A percentile compares a stretch with the other conserved stretches of the same genome.
phyloP scores from a whole-genome alignment of 2,797 vertebrate genomes.

The Capromys pilorides region DNA sequence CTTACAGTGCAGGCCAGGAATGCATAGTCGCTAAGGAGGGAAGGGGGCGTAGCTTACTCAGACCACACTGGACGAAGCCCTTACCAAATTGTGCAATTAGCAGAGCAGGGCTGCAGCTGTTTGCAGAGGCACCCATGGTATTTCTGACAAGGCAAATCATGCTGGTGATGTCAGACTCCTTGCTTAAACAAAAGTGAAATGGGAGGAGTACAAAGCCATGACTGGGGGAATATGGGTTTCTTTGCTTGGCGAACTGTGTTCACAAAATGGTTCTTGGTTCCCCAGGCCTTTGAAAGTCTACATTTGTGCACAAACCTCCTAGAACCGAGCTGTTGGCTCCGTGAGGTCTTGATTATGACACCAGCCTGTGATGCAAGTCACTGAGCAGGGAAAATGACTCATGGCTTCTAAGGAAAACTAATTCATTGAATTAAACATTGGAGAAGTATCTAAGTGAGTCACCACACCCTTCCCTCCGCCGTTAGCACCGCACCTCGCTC shows the following conservation, averaged over 20 bases:
- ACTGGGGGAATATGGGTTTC: background rate
- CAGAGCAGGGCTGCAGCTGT: conserved; percentile 51
- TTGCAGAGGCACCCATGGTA: background rate
- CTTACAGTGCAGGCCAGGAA: background rate
- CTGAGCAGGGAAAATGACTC: conserved; percentile 72
- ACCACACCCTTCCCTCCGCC: background rate
- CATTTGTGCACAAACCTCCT: background rate
- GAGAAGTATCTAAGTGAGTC: conserved; percentile 69
- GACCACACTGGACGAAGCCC: background rate
- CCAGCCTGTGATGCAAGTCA: conserved; percentile 51
- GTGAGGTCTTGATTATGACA: conserved; percentile 50
- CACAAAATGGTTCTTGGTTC: background rate
- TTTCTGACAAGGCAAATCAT: conserved; percentile 29
- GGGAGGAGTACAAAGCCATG: conserved; percentile 52
- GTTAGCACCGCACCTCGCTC: conserved; percentile 44
- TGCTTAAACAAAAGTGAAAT: conserved; percentile 70
- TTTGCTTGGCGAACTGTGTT: conserved; percentile 49
- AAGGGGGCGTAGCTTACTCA: too few species aligned
- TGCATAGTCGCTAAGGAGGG: background rate
- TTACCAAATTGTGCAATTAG: background rate
- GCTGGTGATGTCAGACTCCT: conserved; percentile 65
- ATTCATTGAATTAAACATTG: conserved; percentile 64
- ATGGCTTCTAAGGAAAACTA: conserved; percentile 56
- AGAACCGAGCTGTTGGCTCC: conserved; percentile 29
- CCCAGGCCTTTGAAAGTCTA: conserved; percentile 20